Conservation (phyloP, 2,797 vertebrate species). For the Coendou prehensilis region DNA sequence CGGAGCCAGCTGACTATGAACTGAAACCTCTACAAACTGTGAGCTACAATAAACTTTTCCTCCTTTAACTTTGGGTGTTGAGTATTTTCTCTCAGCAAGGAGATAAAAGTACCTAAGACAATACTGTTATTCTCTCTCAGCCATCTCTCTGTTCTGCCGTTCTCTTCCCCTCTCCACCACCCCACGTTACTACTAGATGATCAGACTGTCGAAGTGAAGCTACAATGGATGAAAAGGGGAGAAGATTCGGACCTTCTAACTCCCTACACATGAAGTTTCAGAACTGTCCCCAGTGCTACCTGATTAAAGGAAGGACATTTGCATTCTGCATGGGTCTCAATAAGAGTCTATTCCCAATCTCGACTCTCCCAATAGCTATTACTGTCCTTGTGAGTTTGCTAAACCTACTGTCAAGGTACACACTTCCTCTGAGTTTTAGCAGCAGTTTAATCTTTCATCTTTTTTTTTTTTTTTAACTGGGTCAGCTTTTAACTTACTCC, state of each 20-base stretch:
- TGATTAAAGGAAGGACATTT: neutral
- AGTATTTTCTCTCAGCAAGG: neutral
- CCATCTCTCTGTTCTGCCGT: neutral
- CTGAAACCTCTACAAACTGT: neutral
- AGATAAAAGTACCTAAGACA: neutral
- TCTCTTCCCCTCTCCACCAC: neutral
- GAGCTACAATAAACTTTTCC: neutral
- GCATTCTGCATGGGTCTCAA: neutral
- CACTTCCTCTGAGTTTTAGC: neutral
- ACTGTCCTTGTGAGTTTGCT: neutral
- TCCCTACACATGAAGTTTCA: neutral
- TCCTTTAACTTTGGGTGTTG: neutral
- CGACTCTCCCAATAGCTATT: neutral
- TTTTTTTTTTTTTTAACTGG: neutral
- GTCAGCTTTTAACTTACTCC: conserved; percentile 89
- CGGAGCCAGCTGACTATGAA: neutral
- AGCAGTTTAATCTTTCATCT: neutral
- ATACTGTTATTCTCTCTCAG: neutral
- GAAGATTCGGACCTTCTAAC: neutral
- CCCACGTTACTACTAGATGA: neutral
- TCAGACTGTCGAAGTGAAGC: neutral
- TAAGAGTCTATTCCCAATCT: neutral
- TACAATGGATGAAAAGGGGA: neutral
- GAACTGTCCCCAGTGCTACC: neutral
- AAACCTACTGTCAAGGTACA: neutral